phyloP scores from a whole-genome alignment of 1,140 invertebrate species.

The Zaprionus gabonicus region DNA sequence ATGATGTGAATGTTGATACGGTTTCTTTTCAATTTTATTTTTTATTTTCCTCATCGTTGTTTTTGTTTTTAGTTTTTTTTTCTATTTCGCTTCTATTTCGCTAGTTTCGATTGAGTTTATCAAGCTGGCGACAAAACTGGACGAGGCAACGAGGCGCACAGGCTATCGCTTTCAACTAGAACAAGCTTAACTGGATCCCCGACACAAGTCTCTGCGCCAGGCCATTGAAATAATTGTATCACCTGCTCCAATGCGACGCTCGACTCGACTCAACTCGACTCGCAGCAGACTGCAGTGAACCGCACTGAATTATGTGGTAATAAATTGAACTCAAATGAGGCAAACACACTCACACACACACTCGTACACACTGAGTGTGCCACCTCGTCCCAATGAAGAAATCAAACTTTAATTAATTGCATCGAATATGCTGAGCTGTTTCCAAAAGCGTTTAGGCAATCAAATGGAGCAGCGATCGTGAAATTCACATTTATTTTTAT shows the following conservation, averaged over 20 bases:
- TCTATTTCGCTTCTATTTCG: constrained; percentile 68
- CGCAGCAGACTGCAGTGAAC: constrained; percentile 2
- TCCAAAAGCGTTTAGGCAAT: constrained; percentile 79
- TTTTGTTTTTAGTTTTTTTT: constrained; percentile 36
- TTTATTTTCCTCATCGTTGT: constrained; percentile 24
- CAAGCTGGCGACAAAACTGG: constrained; percentile 53
- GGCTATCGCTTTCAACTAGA: constrained; percentile 81
- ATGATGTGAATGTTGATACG: constrained; percentile 83
- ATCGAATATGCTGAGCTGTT: constrained; percentile 73
- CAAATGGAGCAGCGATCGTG: constrained; percentile 69
- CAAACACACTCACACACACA: constrained; percentile 29
- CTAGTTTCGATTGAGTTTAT: constrained; percentile 57
- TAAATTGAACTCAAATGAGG: constrained; percentile 78
- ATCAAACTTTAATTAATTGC: constrained; percentile 82
- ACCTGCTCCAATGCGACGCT: constrained; percentile 31
- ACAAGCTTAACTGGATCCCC: constrained; percentile 73
- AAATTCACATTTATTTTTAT: constrained; percentile 58
- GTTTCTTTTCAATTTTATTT: constrained; percentile 71
- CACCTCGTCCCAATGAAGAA: constrained; percentile 65
- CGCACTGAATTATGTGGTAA: constrained; percentile 70
- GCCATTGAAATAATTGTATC: constrained; percentile 76
- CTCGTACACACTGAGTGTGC: background rate
- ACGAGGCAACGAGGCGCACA: constrained; percentile 22
- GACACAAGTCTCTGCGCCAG: constrained; percentile 14
- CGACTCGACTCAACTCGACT: constrained; percentile 27